Evolutionary conservation across 2,797 vertebrate species (phyloP).

Genomic region (Schizopygopsis pylzovi): DNA sequence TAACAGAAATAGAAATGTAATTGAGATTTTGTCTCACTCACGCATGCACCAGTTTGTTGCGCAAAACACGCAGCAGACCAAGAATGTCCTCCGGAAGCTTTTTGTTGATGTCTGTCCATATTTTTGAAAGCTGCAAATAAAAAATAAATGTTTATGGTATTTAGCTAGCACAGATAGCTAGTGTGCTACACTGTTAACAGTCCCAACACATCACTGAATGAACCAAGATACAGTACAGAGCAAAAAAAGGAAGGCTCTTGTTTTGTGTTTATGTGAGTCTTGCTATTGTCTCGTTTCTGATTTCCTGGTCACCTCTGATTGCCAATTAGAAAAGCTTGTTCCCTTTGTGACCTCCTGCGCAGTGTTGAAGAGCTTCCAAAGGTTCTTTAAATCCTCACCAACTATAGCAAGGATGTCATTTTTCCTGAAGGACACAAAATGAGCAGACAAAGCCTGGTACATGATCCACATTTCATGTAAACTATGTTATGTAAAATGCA

Average conservation of each 20-base stretch:
- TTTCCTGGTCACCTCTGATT: background rate
- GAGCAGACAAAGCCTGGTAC: background rate
- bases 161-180: background rate
- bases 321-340: conserved; percentile 31
- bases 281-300: background rate
- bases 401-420: background rate
- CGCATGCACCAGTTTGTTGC: conserved; percentile 20
- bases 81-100: conserved; percentile 7
- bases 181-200: background rate
- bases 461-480: too few species aligned
- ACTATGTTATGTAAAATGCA: background rate
- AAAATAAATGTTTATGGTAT: background rate
- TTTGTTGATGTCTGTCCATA: background rate
- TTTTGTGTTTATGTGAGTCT: background rate
- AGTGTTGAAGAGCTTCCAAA: background rate
- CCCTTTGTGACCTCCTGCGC: background rate
- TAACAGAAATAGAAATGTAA: background rate
- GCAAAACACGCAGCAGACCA: conserved; percentile 30
- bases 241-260: background rate
- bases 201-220: background rate
- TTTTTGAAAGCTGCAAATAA: conserved; percentile 7
- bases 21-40: background rate
- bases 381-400: background rate
- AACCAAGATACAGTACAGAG: background rate
- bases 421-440: background rate